Base-by-base conservation (phyloP, 1,140 invertebrate genomes). In the Lordiphosa mommai region DNA sequence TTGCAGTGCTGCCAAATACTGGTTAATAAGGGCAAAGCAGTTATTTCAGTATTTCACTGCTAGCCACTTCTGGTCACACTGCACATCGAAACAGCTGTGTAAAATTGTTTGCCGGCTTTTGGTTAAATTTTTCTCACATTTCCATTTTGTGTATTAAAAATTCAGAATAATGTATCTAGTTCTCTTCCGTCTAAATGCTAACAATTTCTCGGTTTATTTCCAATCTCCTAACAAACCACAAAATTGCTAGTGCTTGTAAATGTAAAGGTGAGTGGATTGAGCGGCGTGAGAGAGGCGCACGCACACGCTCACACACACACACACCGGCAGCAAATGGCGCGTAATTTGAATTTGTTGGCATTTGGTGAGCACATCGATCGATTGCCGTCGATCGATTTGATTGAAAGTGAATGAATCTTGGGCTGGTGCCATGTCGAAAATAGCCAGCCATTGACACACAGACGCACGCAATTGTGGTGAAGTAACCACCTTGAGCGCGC, bases 391-490 rank as follows among this genome's bases (percentile, higher is more conserved):
- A 49, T 47, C 50, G 46, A 58, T 86, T 20, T 43, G 40, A 43
- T 43, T 23, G 40, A 43, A 27, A 43, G 40, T 43, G 40, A 20
- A 20, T 43, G 10, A 84, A 77, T 86, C 84, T 86, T 84, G 84
- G 82, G 63, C 64, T 60, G 61, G 69, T 86, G 76, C 82, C 84
- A 86, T 82, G 61, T 84, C 69, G 59, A 86, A 86, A 86, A 86
- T 86, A 86, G 82, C 59, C 76, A 84, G 68, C 69, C 76, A 80
- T 80, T 82, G 76, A 80, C 77, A 76, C 30, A 51, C 48, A 72
- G 72, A 67, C 57, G 32, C 36, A 44, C 16, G 27, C 33, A 40
- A 20, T 20, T 9, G 38, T 43, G 20, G 10, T 43, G 40, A 23
- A 27, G 40, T 27, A 43, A 23, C 27, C 23, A 43, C 40, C 40